Base-by-base conservation (phyloP, 2,797 vertebrate genomes). In the Darevskia nairensis region DNA sequence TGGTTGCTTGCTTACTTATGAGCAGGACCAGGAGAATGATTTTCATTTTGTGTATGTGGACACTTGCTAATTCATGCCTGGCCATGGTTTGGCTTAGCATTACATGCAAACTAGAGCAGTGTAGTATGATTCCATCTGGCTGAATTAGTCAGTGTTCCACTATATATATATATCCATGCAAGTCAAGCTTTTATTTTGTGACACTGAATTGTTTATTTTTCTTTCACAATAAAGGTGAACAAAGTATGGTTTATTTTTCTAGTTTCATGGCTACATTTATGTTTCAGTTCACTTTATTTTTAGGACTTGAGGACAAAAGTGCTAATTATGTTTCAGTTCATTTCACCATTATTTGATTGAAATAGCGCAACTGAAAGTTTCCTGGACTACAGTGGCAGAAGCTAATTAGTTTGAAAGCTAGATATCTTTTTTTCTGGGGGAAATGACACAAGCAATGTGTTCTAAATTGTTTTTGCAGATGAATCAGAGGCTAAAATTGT, bases 391-490 rank as follows among this genome's bases (percentile, higher is more conserved):
- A 86, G 39, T 69, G 55, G 13, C 71, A 87, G 29, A 88, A 85
- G 11, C 82, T 88, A 91, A 87, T 93, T 90, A 87, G 15, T 85
- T 89, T 80, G 59, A 88, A 91, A 84, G 32, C 84, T 21, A 87
- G 25, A 88, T 72, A 46, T 46, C 78, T 85, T 74, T 55, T 85
- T 35, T 69, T 74, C 41, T 39, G 83, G 23, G 77, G 7, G 71
- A 76, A 87, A 23, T 83, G 68, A 85, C 21, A 86, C 87, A 90
- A 76, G 3, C 32, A 88, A 76, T 77, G 3, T 39, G 6, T 64
- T 71, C 71, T 82, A 66, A 81, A 74, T 77, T 68, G 15, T 13
- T 64, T 75, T 35, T 59, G 35, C 55, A 76, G 69, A 64, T 23
- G 35, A 79, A 77, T 78, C 11, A 61, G 82, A 78, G n/a, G 27